Evolutionary conservation across 2,888 invertebrate species (phyloP).

Genomic region (Agrotis exclamationis): DNA sequence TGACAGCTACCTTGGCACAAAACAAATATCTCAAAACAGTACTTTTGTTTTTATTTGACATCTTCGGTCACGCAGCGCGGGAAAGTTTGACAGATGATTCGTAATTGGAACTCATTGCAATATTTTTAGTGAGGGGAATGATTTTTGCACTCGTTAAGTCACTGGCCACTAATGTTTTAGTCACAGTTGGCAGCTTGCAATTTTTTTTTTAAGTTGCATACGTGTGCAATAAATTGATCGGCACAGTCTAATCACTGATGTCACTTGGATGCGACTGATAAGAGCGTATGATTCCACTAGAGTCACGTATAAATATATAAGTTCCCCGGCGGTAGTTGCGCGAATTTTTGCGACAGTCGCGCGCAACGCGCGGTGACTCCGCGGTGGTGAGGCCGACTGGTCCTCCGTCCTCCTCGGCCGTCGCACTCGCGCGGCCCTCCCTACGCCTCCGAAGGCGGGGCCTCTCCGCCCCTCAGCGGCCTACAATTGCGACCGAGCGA

Average conservation of each 20-base stretch:
- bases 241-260: slow-evolving; percentile 60
- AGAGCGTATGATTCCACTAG: slow-evolving; percentile 44
- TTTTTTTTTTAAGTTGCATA: slow-evolving; percentile 11
- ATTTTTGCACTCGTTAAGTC: slow-evolving; percentile 53
- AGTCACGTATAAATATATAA: slow-evolving; percentile 61
- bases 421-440: slow-evolving; percentile 82
- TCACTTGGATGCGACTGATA: slow-evolving; percentile 49
- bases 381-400: slow-evolving; percentile 87
- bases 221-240: slow-evolving; percentile 16
- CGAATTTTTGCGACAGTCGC: slow-evolving; percentile 75
- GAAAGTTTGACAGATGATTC: slow-evolving; percentile 60
- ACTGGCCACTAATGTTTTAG: slow-evolving; percentile 58
- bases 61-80: slow-evolving; percentile 67
- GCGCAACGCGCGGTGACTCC: slow-evolving; percentile 84
- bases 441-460: slow-evolving; percentile 85
- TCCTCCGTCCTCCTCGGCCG: slow-evolving; percentile 84
- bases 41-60: slow-evolving; percentile 68
- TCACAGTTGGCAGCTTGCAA: slow-evolving; percentile 32
- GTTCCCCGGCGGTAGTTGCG: slow-evolving; percentile 62
- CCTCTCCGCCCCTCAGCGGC: slow-evolving; percentile 72
- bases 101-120: slow-evolving; percentile 70
- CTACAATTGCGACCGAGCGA: slow-evolving; percentile 70
- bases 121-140: slow-evolving; percentile 5
- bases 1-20: slow-evolving; percentile 64
- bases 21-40: slow-evolving; percentile 65